Evolutionary conservation across 2,888 invertebrate genomes (phyloP).

Genomic region (Cancer borealis): DNA sequence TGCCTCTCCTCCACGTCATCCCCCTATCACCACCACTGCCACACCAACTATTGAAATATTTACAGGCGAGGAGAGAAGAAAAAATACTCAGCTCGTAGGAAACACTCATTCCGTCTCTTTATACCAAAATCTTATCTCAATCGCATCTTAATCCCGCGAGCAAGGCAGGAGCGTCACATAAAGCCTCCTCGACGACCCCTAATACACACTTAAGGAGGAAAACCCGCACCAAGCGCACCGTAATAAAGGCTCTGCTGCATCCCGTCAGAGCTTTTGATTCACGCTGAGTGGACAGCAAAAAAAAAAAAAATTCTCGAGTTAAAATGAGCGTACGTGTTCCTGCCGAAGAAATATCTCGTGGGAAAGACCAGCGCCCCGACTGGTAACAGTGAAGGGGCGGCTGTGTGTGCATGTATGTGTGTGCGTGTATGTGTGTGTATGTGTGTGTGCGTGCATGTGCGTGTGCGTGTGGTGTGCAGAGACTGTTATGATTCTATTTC

Average conservation of each 20-base stretch:
- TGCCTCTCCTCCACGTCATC: conserved; percentile 27
- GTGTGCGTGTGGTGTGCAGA: background rate
- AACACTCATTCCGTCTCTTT: background rate
- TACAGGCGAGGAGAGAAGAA: background rate
- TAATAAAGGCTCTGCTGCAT: background rate
- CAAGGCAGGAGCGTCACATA: conserved; percentile 33
- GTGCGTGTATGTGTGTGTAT: conserved; percentile 8
- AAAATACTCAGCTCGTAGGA: conserved; percentile 11
- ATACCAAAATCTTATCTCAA: background rate
- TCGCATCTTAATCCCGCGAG: conserved; percentile 39
- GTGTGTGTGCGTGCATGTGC: background rate
- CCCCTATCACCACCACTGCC: background rate
- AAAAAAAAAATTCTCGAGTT: background rate
- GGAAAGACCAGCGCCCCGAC: background rate
- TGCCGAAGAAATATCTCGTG: background rate
- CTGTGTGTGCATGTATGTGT: background rate
- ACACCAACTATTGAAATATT: background rate
- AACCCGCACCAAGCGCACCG: background rate
- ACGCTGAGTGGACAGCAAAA: background rate
- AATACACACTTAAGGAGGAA: conserved; percentile 40
- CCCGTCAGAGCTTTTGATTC: background rate
- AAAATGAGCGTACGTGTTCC: conserved; percentile 3
- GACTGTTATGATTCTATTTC: background rate
- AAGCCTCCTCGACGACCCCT: background rate
- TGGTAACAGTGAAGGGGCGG: background rate